Conservation (phyloP, 2,113 vertebrate genomes). For the Noturus placidus region DNA sequence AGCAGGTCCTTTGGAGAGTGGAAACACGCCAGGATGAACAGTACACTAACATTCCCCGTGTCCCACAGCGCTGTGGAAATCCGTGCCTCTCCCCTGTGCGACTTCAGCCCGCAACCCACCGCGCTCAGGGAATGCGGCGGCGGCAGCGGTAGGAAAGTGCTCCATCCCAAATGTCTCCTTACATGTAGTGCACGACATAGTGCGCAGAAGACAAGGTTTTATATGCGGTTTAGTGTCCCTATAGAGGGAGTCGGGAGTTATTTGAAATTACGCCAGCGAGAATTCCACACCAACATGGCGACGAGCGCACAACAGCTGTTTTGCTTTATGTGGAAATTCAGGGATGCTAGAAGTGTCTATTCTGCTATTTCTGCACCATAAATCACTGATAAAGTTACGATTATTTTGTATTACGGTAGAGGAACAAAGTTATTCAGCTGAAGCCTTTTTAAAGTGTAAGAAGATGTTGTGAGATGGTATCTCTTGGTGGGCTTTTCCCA, state of each 20-base stretch:
- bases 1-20: neutral
- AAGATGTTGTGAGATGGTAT: neutral
- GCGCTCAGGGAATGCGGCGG: constrained; percentile 30
- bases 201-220: neutral
- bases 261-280: constrained; percentile 9
- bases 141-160: constrained; percentile 29
- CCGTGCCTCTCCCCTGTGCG: constrained; percentile 35
- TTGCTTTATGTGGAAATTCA: constrained; percentile 34
- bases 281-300: constrained; percentile 51
- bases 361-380: constrained; percentile 2
- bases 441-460: neutral
- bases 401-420: neutral
- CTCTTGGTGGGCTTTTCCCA: neutral
- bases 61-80: constrained; percentile 23
- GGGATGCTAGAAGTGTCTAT: constrained; percentile 3
- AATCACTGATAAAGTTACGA: constrained; percentile 7
- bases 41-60: neutral
- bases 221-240: neutral
- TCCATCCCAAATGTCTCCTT: neutral
- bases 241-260: neutral
- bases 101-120: constrained; percentile 33
- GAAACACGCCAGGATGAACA: neutral
- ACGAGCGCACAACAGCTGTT: constrained; percentile 44
- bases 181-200: neutral
- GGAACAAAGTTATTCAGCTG: neutral